Percentiles rank a stretch among this genome's conserved stretches.
These are phyloP conservation scores for Cosmia pyralina DNA, from an alignment of 2,888 invertebrate species.

Conservation along the genomic window DNA sequence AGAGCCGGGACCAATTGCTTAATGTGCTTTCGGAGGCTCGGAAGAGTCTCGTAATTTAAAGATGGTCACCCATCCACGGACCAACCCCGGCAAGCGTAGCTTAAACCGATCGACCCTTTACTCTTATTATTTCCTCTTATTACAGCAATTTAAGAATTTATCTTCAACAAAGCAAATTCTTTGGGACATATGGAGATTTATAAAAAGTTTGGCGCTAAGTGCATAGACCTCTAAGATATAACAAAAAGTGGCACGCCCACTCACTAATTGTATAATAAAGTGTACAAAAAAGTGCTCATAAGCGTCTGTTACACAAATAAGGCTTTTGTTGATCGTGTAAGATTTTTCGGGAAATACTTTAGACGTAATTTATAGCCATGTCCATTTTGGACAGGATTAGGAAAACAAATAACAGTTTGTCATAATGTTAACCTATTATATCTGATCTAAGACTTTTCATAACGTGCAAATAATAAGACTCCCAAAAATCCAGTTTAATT, in stretches of 20 bases:
- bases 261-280: slow-evolving; percentile 25
- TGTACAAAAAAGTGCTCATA: slow-evolving; percentile 20
- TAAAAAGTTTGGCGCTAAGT: slow-evolving; percentile 32
- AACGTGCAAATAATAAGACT: not conserved
- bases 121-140: too few species aligned
- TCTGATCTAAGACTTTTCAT: not conserved
- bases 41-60: too few species aligned
- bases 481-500: not conserved
- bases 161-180: not conserved
- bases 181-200: not conserved
- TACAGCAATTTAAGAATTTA: not conserved
- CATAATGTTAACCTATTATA: not conserved
- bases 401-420: not conserved
- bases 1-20: too few species aligned
- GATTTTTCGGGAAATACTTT: not conserved
- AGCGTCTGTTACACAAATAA: slow-evolving; percentile 17
- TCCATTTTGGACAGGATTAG: not conserved
- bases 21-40: too few species aligned
- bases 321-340: not conserved
- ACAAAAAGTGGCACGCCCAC: slow-evolving; percentile 39
- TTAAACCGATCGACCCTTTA: too few species aligned
- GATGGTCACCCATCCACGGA: too few species aligned
- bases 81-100: too few species aligned
- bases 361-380: not conserved
- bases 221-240: slow-evolving; percentile 39